A percentile compares a stretch with the other conserved stretches of the same genome.
Conservation (phyloP, 2,113 vertebrate genomes). For the Puntigrus tetrazona region DNA sequence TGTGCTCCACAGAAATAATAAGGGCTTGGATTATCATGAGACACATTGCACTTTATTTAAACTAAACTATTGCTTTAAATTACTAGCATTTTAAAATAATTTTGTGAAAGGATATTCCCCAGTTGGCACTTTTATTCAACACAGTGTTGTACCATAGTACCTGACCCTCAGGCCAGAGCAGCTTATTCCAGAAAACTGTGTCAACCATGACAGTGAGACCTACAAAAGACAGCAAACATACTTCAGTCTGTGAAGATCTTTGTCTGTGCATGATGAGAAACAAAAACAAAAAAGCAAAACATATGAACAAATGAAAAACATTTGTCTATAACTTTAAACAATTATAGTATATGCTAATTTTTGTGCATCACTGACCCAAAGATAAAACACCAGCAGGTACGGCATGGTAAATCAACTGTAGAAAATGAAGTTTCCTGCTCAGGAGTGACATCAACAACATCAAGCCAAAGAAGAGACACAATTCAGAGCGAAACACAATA, state of each 20-base stretch:
- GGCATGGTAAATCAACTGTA: constrained; percentile 76
- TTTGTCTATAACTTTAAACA: neutral
- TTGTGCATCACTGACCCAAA: constrained; percentile 77
- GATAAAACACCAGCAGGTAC: constrained; percentile 83
- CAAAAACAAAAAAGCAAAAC: neutral
- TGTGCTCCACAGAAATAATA: neutral
- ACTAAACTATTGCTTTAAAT: neutral
- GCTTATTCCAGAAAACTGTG: constrained; percentile 85
- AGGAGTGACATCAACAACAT: constrained; percentile 82
- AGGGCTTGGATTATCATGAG: neutral
- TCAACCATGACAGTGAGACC: constrained; percentile 86
- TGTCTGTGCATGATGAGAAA: neutral
- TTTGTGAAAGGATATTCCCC: constrained; percentile 92
- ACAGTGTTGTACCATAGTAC: constrained; percentile 95
- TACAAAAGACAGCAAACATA: constrained; percentile 62
- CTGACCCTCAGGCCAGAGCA: constrained; percentile 92
- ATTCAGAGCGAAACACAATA: constrained; percentile 89
- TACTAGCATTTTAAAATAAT: neutral
- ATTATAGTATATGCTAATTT: neutral
- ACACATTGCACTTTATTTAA: neutral
- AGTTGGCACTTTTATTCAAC: constrained; percentile 92
- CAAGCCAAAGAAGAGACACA: constrained; percentile 86
- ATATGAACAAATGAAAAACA: neutral
- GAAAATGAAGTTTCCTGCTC: constrained; percentile 76
- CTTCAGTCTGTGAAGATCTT: neutral